These are phyloP conservation scores for Urocyon cinereoargenteus DNA, from an alignment of 2,797 vertebrate genomes.

Conservation along the genomic window DNA sequence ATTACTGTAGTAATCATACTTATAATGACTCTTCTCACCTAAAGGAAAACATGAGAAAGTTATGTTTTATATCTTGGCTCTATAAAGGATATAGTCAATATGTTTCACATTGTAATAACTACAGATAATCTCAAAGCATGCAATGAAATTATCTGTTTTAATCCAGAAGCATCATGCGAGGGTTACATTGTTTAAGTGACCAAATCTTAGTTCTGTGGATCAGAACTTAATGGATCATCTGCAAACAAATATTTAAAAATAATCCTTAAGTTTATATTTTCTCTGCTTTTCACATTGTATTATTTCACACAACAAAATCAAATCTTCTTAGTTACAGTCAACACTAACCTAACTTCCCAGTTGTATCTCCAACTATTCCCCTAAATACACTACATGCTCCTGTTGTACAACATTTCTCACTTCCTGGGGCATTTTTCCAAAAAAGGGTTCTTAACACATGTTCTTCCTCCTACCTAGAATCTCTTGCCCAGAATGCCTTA, in stretches of 20 bases:
- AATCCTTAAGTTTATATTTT: slow-evolving; percentile 20
- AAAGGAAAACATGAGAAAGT: slow-evolving; percentile 2
- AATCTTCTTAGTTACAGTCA: background rate
- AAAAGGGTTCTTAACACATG: background rate
- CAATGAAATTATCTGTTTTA: slow-evolving; percentile 9
- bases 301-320: background rate
- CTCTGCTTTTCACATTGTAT: background rate
- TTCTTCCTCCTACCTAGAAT: background rate
- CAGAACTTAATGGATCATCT: background rate
- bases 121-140: slow-evolving; percentile 40
- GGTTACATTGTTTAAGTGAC: background rate
- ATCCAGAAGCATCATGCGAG: slow-evolving; percentile 7
- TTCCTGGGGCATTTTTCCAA: background rate
- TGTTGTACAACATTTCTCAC: background rate
- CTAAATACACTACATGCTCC: background rate
- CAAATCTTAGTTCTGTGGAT: slow-evolving; percentile 38
- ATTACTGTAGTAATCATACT: background rate
- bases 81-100: slow-evolving; percentile 22
- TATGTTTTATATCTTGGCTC: background rate
- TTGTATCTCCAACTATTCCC: background rate
- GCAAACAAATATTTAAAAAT: slow-evolving; percentile 48
- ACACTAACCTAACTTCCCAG: background rate
- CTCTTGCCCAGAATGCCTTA: background rate
- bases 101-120: slow-evolving; percentile 3
- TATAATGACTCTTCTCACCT: slow-evolving; percentile 32